Conservation (phyloP, 2,113 vertebrate genomes). For the Spea multiplicata region DNA sequence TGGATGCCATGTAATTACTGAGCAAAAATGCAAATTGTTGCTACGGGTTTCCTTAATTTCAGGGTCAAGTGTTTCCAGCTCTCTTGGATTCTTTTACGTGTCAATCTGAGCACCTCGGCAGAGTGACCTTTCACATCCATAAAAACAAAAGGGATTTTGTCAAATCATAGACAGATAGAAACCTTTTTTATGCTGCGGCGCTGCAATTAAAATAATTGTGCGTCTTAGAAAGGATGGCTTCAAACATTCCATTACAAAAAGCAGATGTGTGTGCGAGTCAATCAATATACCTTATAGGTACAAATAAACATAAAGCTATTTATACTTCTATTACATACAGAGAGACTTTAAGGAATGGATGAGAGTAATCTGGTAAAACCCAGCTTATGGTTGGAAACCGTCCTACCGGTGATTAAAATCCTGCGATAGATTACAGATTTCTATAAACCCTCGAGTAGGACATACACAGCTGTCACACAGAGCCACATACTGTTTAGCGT, state of each 20-base stretch:
- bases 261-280: too few relatives aligned
- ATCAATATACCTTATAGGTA: too few relatives aligned
- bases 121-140: conserved; percentile 10
- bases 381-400: not conserved
- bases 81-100: conserved; percentile 24
- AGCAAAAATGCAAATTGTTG: conserved; percentile 45
- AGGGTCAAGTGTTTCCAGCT: conserved; percentile 50
- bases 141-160: conserved; percentile 14
- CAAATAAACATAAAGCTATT: too few relatives aligned
- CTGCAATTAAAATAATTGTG: not conserved
- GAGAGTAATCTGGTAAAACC: not conserved
- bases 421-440: not conserved
- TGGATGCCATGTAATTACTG: conserved; percentile 45
- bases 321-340: not conserved
- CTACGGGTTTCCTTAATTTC: conserved; percentile 50
- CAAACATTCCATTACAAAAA: too few relatives aligned
- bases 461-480: not conserved
- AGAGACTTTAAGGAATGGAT: too few relatives aligned
- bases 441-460: not conserved
- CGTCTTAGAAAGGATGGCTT: not conserved
- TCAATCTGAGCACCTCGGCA: conserved; percentile 30
- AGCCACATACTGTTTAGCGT: not conserved
- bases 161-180: conserved; percentile 20
- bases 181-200: not conserved
- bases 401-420: not conserved